Base-by-base conservation (phyloP, 2,113 vertebrate genomes). In the Aspidoscelis tigris region DNA sequence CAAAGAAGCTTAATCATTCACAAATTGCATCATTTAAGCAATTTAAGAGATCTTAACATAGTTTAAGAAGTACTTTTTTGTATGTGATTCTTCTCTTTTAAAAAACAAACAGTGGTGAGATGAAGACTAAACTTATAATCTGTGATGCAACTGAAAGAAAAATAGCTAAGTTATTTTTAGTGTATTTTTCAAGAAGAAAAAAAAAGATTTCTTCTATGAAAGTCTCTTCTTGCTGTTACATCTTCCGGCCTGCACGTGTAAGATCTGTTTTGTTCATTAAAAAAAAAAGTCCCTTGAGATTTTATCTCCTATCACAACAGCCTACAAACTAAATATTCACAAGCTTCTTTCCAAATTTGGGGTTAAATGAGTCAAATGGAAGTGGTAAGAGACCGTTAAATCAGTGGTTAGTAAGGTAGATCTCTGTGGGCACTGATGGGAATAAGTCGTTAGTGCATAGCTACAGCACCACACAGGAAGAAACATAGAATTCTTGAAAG, bases 331-430 rank as follows among this genome's bases (percentile, higher is more conserved):
- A 92, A 90, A 86, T 91, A 92, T 87, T 91, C 91, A 87, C 89
- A 89, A 91, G 85, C 74, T 86, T 86, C 83, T 85, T 93, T 84
- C 92, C 69, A 83, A 85, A 89, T 26, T 76, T 81, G 79, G 50
- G 47, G 75, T 78, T 89, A 81, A 61, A 93, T 66, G 44, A 53
- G 91, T 88, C 93, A 96, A 96, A 96, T 97, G 98, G 97, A 98
- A 98, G 98, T 96, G 98, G 98, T 97, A 77, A 97, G 92, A 92
- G 96, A 95, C 98, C 96, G 98, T 99, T 99, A 95, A 97, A 94
- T 85, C 95, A 61, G 96, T 96, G 97, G 98, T 98, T 98, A 89
- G 93, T 93, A 94, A 97, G 95, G 96, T 96, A 96, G 96, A 95
- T 95, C 94, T 97, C 86, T 98, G 98, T 94, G 97, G 98, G 96